phyloP scores from a whole-genome alignment of 2,113 vertebrate species.

The Nestor notabilis region DNA sequence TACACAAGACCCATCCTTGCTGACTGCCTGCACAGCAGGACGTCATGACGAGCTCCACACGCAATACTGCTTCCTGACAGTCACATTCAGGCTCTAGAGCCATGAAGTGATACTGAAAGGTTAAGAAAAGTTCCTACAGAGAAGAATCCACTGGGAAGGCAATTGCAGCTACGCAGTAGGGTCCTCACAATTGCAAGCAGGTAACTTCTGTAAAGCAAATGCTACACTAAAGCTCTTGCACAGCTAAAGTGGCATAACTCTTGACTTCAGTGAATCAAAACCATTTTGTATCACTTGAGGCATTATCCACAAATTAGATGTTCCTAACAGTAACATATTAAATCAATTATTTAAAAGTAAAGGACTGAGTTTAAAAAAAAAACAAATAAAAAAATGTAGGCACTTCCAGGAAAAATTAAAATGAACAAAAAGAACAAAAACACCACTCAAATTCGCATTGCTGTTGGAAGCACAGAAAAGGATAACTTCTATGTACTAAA shows the following conservation, averaged over 20 bases:
- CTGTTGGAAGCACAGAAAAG: background rate
- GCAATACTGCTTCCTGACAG: background rate
- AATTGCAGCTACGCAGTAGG: background rate
- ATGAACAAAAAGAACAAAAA: background rate
- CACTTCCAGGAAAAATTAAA: background rate
- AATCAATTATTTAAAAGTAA: background rate
- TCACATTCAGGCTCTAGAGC: background rate
- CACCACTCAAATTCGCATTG: background rate
- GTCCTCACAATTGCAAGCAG: background rate
- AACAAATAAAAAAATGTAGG: background rate
- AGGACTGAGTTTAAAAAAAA: background rate
- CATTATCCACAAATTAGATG: background rate
- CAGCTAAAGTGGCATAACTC: background rate
- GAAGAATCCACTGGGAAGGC: background rate
- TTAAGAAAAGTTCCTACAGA: background rate
- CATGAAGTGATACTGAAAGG: conserved; percentile 6
- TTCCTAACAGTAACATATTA: background rate
- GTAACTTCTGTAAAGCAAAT: background rate
- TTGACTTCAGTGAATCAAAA: background rate
- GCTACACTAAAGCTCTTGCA: background rate
- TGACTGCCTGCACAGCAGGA: background rate
- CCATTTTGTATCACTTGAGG: background rate
- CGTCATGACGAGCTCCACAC: conserved; percentile 28
- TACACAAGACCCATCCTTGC: background rate
- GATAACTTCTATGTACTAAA: background rate